Base-by-base conservation (phyloP, 2,113 vertebrate species). In the Gavialis gangeticus region DNA sequence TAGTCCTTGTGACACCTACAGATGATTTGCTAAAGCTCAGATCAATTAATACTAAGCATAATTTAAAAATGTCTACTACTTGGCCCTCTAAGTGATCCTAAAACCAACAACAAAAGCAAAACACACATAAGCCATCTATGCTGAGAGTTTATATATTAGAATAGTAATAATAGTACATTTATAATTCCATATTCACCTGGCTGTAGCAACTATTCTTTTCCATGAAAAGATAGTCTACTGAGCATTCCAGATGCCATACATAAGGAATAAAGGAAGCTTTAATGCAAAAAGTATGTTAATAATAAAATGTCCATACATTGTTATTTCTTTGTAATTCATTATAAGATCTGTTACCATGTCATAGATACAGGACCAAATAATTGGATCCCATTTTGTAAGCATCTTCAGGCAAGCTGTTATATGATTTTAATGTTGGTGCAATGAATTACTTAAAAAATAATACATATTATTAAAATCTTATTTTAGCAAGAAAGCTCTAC, bases 1-100 rank as follows among this genome's bases (percentile, higher is more conserved):
- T 89, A 94, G 94, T 94, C 89, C 93, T 86, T 89, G 79, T 84
- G 93, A 87, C 87, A 95, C 77, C 15, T 2, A 82, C 85, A 89
- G 82, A 83, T 64, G 90, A 92, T 78, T 30, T 86, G 62, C 84
- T 80, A 15, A 79, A 96, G 46, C 67, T 4, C 4, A 84, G 95
- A 95, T 82, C 80, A 87, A 63, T 46, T 77, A 46, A 46, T 21
- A 24, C 34, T 4, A 37, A 37, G 12, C 10, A 22, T 37, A 28
- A 24, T 46, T 46, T 46, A 8, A 24, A 73, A 73, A 59, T 22
- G 24, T 34, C 25, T 6, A 69, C 28, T 79, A 79, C 58, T 12
- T 28, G 79, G 22, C 30, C 30, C 25, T 87, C 88, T 55, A 90
- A 27, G 16, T 71, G 59, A 64, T 66, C 37, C 22, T 69, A 56